Percentiles rank a stretch among this genome's conserved stretches.
These are phyloP conservation scores for Pollicipes pollicipes DNA, from an alignment of 1,140 invertebrate genomes.

Conservation along the genomic window DNA sequence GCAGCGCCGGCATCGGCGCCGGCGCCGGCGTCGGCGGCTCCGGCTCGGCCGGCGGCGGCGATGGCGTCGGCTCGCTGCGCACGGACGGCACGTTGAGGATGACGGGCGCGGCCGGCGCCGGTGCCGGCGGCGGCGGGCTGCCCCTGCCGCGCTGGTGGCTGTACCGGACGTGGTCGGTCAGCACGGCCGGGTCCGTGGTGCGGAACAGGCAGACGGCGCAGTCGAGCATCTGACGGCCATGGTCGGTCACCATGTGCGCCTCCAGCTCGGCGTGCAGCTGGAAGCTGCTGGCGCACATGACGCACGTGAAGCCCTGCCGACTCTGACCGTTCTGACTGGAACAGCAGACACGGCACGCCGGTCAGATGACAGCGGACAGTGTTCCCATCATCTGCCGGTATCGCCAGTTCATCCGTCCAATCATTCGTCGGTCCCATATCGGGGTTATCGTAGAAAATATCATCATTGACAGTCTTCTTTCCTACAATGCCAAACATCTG, in stretches of 20 bases:
- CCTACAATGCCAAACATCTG: no score
- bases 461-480: no score
- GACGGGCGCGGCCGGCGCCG: background rate
- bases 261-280: conserved; percentile 23
- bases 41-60: background rate
- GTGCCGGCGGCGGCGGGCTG: background rate
- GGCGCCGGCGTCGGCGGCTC: background rate
- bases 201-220: conserved; percentile 26
- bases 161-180: conserved; percentile 20
- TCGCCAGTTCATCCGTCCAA: no score
- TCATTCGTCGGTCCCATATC: no score
- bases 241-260: conserved; percentile 24
- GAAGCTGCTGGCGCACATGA: conserved; percentile 24
- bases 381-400: no score
- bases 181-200: conserved; percentile 20
- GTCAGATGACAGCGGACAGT: no score
- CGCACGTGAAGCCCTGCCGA: conserved; percentile 22
- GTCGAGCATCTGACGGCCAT: conserved; percentile 24
- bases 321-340: conserved; percentile 21
- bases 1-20: background rate
- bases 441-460: no score
- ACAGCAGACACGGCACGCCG: conserved; percentile 4
- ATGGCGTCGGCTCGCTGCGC: conserved; percentile 4
- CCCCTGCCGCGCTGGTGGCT: conserved; percentile 20
- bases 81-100: conserved; percentile 10